These are phyloP conservation scores for Lordiphosa fenestrarum DNA, from an alignment of 2,888 invertebrate species.

Conservation along the genomic window DNA sequence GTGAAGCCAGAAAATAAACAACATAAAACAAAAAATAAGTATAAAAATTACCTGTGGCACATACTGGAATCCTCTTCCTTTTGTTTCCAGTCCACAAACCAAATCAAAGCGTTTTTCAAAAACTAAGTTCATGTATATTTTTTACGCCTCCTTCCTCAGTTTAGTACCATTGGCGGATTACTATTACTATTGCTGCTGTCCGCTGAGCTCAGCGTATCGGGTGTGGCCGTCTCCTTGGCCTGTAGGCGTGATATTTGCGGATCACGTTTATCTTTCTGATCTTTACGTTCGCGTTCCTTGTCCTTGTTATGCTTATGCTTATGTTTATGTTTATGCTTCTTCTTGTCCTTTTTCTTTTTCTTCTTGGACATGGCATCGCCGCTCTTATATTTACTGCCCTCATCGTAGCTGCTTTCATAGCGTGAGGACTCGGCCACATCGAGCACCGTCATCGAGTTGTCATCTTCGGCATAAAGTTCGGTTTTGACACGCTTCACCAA, in stretches of 20 bases:
- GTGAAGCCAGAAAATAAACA: no score
- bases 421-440: conserved; percentile 80
- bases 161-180: conserved; percentile 64
- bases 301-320: conserved; percentile 90
- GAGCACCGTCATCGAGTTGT: conserved; percentile 89
- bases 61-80: not conserved
- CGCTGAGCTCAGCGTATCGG: conserved; percentile 80
- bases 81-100: no score
- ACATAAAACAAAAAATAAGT: no score
- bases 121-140: conserved; percentile 14
- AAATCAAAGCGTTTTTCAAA: no score
- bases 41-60: no score
- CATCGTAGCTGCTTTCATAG: conserved; percentile 66
- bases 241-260: conserved; percentile 77
- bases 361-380: conserved; percentile 83
- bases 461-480: conserved; percentile 81
- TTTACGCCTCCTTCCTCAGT: conserved; percentile 21
- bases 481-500: conserved; percentile 76
- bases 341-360: conserved; percentile 90
- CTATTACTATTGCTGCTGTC: conserved; percentile 80
- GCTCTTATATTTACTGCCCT: conserved; percentile 81
- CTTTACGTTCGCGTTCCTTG: conserved; percentile 81
- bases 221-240: conserved; percentile 78
- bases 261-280: conserved; percentile 79
- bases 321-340: conserved; percentile 89